Percentiles rank a stretch among this genome's conserved stretches.
These are phyloP conservation scores for Edolisoma coerulescens DNA, from an alignment of 2,113 vertebrate species.

Conservation along the genomic window DNA sequence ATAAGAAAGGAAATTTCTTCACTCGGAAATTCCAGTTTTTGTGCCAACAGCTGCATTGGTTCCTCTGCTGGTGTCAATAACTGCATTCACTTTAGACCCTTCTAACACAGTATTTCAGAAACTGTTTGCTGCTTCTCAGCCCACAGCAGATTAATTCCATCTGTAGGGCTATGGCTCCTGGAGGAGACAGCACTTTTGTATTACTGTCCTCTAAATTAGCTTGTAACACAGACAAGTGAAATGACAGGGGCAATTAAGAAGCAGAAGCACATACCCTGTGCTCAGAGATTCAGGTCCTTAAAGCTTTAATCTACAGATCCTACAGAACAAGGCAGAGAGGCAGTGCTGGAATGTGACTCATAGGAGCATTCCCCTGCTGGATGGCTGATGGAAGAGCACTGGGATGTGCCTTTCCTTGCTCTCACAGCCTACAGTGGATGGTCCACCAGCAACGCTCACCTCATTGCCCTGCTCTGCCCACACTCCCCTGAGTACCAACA, in stretches of 20 bases:
- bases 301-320: not conserved
- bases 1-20: not conserved
- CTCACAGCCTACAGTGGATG: not conserved
- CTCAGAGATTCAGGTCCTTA: not conserved
- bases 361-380: not conserved
- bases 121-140: not conserved
- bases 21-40: not conserved
- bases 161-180: not conserved
- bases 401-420: not conserved
- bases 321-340: not conserved
- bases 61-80: not conserved
- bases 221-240: not conserved
- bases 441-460: not conserved
- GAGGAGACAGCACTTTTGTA: not conserved
- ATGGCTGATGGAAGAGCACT: not conserved
- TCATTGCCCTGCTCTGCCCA: not conserved
- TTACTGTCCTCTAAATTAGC: not conserved
- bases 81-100: not conserved
- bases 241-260: not conserved
- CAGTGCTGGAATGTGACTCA: not conserved
- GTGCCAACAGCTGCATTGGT: not conserved
- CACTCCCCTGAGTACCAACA: accelerated
- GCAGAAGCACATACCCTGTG: not conserved
- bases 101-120: not conserved
- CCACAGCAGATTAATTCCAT: not conserved